These are phyloP conservation scores for Drosophila pseudotalamancana DNA, from an alignment of 2,888 invertebrate genomes.

Conservation along the genomic window DNA sequence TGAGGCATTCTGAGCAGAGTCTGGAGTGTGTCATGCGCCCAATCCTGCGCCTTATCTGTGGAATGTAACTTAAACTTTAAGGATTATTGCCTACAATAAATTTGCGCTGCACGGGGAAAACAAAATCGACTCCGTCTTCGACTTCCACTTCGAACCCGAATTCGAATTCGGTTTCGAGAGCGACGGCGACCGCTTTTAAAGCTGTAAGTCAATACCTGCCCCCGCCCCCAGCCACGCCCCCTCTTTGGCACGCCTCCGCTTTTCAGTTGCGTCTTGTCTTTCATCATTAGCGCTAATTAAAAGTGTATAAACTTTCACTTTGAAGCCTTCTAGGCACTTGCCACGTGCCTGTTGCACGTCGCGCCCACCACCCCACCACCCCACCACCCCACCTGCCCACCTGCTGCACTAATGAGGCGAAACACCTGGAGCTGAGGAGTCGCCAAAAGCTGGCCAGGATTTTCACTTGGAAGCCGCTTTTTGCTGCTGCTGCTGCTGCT, in stretches of 20 bases:
- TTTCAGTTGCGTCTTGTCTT: conserved; percentile 38
- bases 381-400: no score
- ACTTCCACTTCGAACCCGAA: background rate
- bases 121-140: background rate
- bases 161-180: background rate
- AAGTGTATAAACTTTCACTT: conserved; percentile 77
- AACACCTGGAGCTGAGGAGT: background rate
- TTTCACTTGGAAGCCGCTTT: background rate
- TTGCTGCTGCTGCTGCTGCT: background rate
- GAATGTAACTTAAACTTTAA: conserved; percentile 82
- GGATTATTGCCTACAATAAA: conserved; percentile 82
- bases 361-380: no score
- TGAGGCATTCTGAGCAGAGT: conserved; percentile 46
- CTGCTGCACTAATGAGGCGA: conserved; percentile 63
- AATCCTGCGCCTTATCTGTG: conserved; percentile 74
- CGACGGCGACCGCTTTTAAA: conserved; percentile 47
- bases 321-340: conserved; percentile 42
- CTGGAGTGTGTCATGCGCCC: conserved; percentile 52
- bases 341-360: conserved; percentile 64
- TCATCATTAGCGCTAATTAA: conserved; percentile 79
- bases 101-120: conserved; percentile 54
- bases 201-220: conserved; percentile 62
- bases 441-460: background rate
- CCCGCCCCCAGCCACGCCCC: background rate
- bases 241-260: background rate